Base-by-base conservation (phyloP, 2,113 vertebrate genomes). In the Spea multiplicata region DNA sequence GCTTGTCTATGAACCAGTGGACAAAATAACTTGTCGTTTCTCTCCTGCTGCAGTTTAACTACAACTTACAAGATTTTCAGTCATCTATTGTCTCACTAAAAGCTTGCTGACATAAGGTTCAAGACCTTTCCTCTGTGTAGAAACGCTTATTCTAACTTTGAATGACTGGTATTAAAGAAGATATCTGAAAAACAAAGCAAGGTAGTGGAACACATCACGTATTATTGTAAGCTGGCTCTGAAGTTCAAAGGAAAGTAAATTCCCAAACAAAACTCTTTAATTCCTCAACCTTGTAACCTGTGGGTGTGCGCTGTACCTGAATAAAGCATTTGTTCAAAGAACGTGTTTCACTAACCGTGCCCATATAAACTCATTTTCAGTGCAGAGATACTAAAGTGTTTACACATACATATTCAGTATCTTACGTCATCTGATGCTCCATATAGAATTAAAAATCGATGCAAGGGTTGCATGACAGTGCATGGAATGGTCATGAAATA, bases 141-240 rank as follows among this genome's bases (percentile, higher is more conserved):
- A 73, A 78, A 64, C 16, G 30, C 4, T 6, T 52, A 46, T 81
- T 86, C 69, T 30, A 6, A 6, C 8, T 30, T 64, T 78, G 81
- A 85, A 86, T 68, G 66, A 73, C 75, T 75, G 9, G 9, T 13
- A 87, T 85, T 80, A 84, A 82, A 78, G 50, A 49, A 71, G 68
- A 70, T 44, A 57, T 83, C 16, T 13, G 10, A 68, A 68, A 5
- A 59, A 69, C 6, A 59, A 48, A 76, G n/a, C 16, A 74, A 82
- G 72, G 77, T 82, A 82, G 72, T 70, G 80, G 84, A 82, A 17
- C 55, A 47, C 84, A 83, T 30, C 71, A 45, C 53, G 17, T 74
- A 73, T 81, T 48, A 16, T 74, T 49, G 49, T 74, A 52, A 66
- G 68, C n/a, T 57, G 69, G 6, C 0, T 0, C 14, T 45, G n/a